A percentile compares a stretch with the other conserved stretches of the same genome.
phyloP scores from a whole-genome alignment of 2,113 vertebrate species.

The Promerops cafer region DNA sequence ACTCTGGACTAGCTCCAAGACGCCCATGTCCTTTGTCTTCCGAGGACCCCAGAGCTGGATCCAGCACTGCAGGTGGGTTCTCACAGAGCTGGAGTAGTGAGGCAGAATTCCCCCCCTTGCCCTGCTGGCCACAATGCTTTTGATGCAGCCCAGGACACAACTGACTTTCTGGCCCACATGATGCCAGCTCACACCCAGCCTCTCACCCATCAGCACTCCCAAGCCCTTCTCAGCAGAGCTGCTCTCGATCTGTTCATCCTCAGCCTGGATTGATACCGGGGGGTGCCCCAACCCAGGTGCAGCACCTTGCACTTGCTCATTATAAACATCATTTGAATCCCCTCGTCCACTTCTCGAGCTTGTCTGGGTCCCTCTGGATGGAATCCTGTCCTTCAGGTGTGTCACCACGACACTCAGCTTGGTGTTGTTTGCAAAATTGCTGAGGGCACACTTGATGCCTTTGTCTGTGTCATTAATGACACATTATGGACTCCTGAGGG shows the following conservation, averaged over 20 bases:
- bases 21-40: background rate
- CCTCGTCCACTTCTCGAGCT: background rate
- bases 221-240: background rate
- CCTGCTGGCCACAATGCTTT: background rate
- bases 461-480: background rate
- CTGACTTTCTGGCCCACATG: rapidly evolving
- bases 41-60: rapidly evolving
- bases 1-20: background rate
- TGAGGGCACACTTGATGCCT: rapidly evolving
- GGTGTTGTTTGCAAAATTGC: background rate
- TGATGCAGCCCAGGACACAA: background rate
- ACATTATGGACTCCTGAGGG: background rate
- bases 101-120: background rate
- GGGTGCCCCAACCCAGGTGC: background rate
- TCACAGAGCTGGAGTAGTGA: background rate
- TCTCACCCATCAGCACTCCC: background rate
- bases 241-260: background rate
- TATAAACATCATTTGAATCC: background rate
- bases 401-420: background rate
- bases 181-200: background rate
- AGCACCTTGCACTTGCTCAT: background rate
- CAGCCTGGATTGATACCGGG: background rate
- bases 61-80: background rate
- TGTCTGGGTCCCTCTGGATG: background rate
- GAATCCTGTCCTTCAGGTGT: background rate